Conservation (phyloP, 2,797 vertebrate genomes). For the Sphaeramia orbicularis region DNA sequence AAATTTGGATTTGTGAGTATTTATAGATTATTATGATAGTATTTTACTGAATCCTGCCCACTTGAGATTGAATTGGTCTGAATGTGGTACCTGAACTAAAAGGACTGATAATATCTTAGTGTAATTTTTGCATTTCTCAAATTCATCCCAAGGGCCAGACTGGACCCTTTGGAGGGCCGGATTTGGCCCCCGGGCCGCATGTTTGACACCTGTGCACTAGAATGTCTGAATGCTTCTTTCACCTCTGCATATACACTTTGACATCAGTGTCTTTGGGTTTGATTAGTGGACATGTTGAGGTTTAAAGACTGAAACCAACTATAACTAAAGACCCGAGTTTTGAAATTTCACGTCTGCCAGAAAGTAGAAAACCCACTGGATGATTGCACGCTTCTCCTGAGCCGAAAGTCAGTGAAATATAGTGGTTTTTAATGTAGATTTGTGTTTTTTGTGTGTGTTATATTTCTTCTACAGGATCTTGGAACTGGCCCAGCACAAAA, state of each 20-base stretch:
- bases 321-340: not conserved
- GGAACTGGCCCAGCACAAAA: conserved; percentile 79
- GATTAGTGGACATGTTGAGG: conserved; percentile 10
- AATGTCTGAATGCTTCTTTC: no score
- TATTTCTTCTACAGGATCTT: conserved; percentile 68
- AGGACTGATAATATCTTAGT: no score
- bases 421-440: conserved; percentile 26
- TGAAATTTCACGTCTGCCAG: not conserved
- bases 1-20: no score
- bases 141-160: no score
- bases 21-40: no score
- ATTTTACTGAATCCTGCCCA: no score
- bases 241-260: conserved; percentile 4
- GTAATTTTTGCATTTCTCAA: no score
- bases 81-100: no score
- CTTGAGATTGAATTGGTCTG: no score
- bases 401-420: conserved; percentile 5
- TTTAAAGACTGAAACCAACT: conserved; percentile 3
- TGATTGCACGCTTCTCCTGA: conserved; percentile 1
- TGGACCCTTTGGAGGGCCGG: no score
- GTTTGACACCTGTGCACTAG: no score
- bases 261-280: conserved; percentile 10
- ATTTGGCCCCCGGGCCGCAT: no score
- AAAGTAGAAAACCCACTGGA: conserved; percentile 21
- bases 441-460: conserved; percentile 16